phyloP scores from a whole-genome alignment of 2,888 invertebrate species.

The Sphaerophoria rueppellii region DNA sequence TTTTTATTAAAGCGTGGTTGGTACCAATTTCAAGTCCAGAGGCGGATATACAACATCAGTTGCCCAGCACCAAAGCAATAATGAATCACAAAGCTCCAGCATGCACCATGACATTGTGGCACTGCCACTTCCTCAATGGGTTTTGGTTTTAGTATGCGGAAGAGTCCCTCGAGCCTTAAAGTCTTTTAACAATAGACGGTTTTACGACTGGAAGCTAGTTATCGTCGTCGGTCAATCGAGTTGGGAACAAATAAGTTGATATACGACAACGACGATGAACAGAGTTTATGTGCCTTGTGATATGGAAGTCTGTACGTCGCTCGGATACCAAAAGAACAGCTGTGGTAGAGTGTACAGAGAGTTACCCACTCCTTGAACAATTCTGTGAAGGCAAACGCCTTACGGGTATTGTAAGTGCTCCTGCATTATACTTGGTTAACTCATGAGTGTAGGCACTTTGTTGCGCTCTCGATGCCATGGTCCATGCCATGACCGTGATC shows the following conservation, averaged over 20 bases:
- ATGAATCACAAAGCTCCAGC: constrained; percentile 11
- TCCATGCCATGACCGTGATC: constrained; percentile 72
- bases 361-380: too few species aligned
- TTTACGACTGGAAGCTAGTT: constrained; percentile 57
- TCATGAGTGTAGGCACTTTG: constrained; percentile 54
- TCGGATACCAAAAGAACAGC: too few species aligned
- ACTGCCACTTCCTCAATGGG: neutral
- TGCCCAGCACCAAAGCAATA: constrained; percentile 12
- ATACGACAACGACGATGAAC: constrained; percentile 34
- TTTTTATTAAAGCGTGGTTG: too few species aligned
- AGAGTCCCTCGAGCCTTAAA: constrained; percentile 32
- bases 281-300: constrained; percentile 5
- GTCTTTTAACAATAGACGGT: constrained; percentile 59
- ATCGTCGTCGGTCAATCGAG: constrained; percentile 22
- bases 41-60: constrained; percentile 41
- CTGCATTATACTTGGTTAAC: constrained; percentile 37
- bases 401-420: constrained; percentile 32
- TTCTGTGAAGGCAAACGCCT: constrained; percentile 67
- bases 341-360: too few species aligned
- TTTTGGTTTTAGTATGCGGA: constrained; percentile 50
- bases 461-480: constrained; percentile 39
- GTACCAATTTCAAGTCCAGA: constrained; percentile 47
- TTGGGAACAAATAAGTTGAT: constrained; percentile 16
- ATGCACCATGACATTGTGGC: constrained; percentile 61
- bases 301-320: too few species aligned